phyloP scores from a whole-genome alignment of 2,113 vertebrate species.

The Oplegnathus fasciatus region DNA sequence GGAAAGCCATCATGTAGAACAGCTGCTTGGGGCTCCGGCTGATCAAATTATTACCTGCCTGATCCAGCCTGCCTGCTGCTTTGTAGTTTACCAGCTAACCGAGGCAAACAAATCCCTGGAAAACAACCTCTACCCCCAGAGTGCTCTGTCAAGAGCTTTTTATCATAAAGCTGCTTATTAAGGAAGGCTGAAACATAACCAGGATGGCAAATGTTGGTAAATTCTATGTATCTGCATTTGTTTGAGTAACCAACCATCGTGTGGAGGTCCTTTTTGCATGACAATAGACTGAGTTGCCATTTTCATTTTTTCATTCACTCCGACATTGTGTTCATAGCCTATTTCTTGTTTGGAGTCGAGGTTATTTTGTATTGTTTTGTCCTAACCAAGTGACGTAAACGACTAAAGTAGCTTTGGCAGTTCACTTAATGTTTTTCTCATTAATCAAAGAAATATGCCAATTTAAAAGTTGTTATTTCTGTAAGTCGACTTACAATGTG shows the following conservation, averaged over 20 bases:
- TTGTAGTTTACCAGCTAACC: conserved; percentile 48
- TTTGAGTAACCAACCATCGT: background rate
- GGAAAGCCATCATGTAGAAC: conserved; percentile 64
- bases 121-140: conserved; percentile 29
- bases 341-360: background rate
- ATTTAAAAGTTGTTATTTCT: no score
- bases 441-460: no score
- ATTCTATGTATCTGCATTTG: background rate
- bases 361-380: background rate
- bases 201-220: background rate
- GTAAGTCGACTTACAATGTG: no score
- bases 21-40: conserved; percentile 52
- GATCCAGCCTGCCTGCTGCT: conserved; percentile 56
- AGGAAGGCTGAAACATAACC: background rate
- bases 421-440: no score
- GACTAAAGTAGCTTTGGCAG: no score
- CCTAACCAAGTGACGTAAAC: background rate
- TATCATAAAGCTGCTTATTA: background rate
- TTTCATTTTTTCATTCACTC: background rate
- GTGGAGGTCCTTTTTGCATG: background rate
- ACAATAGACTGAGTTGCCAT: background rate
- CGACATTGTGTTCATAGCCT: background rate
- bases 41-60: conserved; percentile 68
- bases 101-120: conserved; percentile 56
- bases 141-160: background rate